Evolutionary conservation across 2,888 invertebrate species (phyloP).

Genomic region (Pyrrhia umbra): DNA sequence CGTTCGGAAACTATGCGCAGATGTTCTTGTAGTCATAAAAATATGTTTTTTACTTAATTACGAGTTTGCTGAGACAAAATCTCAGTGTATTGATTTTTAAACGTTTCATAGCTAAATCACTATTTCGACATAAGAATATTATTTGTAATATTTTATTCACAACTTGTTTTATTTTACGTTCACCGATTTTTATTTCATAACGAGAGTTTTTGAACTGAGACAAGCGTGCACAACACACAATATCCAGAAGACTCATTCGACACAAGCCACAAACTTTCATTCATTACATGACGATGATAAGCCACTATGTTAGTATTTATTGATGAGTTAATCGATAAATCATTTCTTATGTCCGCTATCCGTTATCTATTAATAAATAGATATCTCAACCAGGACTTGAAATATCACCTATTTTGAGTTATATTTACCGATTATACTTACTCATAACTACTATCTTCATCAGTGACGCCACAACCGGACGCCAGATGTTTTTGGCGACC

Average conservation of each 20-base stretch:
- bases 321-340: constrained; percentile 34
- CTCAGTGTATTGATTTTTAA: background rate
- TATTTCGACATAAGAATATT: background rate
- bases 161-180: background rate
- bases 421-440: constrained; percentile 2
- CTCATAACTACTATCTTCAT: constrained; percentile 13
- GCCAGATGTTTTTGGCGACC: constrained; percentile 59
- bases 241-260: background rate
- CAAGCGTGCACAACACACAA: constrained; percentile 8
- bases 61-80: background rate
- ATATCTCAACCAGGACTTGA: constrained; percentile 28
- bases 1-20: constrained; percentile 60
- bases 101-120: background rate
- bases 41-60: background rate
- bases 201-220: constrained; percentile 25
- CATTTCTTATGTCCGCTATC: constrained; percentile 1
- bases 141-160: background rate
- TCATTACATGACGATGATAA: background rate
- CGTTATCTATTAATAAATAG: constrained; percentile 11
- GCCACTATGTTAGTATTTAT: background rate
- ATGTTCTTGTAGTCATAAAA: background rate
- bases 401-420: constrained; percentile 3
- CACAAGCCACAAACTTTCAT: constrained; percentile 20
- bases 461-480: constrained; percentile 25
- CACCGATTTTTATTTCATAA: background rate